Conservation (phyloP, 2,888 invertebrate species). For the Catocala sponsa region DNA sequence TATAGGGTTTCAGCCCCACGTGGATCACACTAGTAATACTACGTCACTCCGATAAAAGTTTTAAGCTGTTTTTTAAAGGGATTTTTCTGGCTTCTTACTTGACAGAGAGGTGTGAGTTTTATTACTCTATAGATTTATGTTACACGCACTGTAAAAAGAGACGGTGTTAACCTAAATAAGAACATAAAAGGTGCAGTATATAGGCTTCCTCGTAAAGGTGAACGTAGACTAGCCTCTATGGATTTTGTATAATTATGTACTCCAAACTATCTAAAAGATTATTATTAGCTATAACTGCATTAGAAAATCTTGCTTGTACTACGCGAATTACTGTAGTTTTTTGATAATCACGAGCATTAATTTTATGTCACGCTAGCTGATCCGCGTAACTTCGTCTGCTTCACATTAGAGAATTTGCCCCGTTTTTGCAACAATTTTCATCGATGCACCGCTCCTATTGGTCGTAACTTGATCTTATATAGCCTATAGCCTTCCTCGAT, state of each 20-base stretch:
- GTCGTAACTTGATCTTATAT: too few relatives aligned
- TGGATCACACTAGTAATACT: conserved; percentile 58
- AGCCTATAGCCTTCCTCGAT: too few relatives aligned
- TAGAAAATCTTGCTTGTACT: too few relatives aligned
- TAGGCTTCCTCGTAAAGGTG: neutral
- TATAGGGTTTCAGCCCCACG: conserved; percentile 69
- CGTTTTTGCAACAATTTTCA: too few relatives aligned
- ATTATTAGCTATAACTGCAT: too few relatives aligned
- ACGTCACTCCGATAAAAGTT: conserved; percentile 50
- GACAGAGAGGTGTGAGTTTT: conserved; percentile 45
- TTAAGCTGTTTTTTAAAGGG: conserved; percentile 52
- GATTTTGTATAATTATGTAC: neutral
- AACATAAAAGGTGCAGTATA: conserved; percentile 1
- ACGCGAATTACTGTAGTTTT: too few relatives aligned
- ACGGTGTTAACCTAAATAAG: conserved; percentile 10
- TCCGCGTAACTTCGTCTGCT: too few relatives aligned
- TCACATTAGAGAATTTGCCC: too few relatives aligned
- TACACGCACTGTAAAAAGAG: conserved; percentile 8
- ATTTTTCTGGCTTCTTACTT: conserved; percentile 47
- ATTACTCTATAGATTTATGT: conserved; percentile 31
- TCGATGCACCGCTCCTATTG: too few relatives aligned
- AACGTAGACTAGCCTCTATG: neutral
- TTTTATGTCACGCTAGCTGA: too few relatives aligned
- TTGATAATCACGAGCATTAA: too few relatives aligned
- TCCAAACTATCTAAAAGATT: too few relatives aligned